Evolutionary conservation across 2,888 invertebrate genomes (phyloP), one percentile per base, ranked within the genome.

Genomic region (Scaptodrosophila latifasciaeformis): DNA sequence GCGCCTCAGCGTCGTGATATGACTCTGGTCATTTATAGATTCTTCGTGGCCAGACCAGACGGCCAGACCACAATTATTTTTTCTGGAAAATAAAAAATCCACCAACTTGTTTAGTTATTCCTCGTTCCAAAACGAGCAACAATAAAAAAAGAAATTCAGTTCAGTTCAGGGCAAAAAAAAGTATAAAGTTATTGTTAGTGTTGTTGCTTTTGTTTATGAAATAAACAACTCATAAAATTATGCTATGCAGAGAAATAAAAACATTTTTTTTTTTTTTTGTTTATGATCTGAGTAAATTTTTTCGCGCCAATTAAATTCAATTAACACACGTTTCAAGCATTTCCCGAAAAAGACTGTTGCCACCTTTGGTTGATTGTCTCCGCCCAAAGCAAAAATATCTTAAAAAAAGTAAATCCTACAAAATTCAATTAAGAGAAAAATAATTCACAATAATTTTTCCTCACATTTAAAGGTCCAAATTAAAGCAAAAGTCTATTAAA

Each of bases 221-320:
- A 71, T 70, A 75, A 75, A 78, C 71, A 72, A 65, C 59, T 70
- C 71, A 54, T 74, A 49, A 65, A 77, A 74, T 70, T 74, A 74
- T 67, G 70, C 59, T 67, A 57, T 45, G 62, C 21, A 39, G 49
- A 47, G 35, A 51, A 51, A 43, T 45, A 52, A 30, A 56, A 44
- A 59, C 40, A 51, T 55, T 55, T 55, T 65, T 78, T 65, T 72
- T 69, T 77, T 52, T 60, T 67, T 63, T 63, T 37, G 42, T 46
- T 49, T 24, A 5, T 24, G 3, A 24, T 24, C 7, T 24, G 4
- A 7, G 7, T 3, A 1, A 50, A 52, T 67, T 67, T 75, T 78
- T 78, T 70, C 76, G 75, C 79, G 58, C 79, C 71, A 72, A 70
- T 78, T 70, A 78, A 72, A 72, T 72, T 72, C 71, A 72, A 72